Conservation (phyloP, 2,113 vertebrate species). For the Corythornis madagascariensis region DNA sequence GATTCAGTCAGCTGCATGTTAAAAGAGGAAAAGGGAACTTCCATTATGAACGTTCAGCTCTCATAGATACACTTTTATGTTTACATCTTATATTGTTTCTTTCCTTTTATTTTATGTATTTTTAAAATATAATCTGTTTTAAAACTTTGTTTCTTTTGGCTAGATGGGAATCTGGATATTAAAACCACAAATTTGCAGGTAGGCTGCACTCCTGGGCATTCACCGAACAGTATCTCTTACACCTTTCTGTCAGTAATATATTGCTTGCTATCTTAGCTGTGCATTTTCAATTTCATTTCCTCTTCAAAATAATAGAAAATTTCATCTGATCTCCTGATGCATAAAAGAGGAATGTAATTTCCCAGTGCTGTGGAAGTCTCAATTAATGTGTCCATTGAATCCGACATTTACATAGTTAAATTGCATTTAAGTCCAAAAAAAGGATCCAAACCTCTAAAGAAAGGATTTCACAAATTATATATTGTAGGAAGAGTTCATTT, state of each 20-base stretch:
- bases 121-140: background rate
- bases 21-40: constrained; percentile 2
- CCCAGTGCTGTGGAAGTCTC: background rate
- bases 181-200: background rate
- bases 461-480: background rate
- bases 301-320: background rate
- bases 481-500: background rate
- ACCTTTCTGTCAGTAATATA: background rate
- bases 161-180: background rate
- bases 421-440: background rate
- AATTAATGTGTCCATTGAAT: background rate
- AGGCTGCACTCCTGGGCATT: background rate
- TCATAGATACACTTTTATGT: background rate
- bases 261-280: background rate
- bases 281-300: background rate
- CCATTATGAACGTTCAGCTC: background rate
- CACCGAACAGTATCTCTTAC: background rate
- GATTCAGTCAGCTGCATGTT: background rate
- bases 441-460: background rate
- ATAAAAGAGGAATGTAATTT: background rate
- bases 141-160: background rate
- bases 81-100: background rate
- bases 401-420: background rate
- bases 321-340: background rate
- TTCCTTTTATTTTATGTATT: background rate